Evolutionary conservation across 2,888 invertebrate genomes (phyloP), one percentile per base, ranked within the genome.

Genomic region (Lysandra coridon): DNA sequence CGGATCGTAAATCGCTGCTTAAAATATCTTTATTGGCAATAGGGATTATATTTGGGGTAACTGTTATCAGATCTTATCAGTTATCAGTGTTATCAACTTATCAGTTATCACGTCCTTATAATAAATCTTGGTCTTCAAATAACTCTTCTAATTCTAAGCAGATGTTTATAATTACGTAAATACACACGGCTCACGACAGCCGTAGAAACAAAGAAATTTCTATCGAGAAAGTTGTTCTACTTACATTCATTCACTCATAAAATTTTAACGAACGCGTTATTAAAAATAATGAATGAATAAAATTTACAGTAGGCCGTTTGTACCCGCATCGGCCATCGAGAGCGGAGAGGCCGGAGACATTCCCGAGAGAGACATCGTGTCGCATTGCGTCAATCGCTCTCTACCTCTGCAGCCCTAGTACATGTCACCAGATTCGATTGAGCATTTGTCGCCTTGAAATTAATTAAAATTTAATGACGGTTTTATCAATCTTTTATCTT

Each of bases 351-450:
- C 4, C 80, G 84, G 83, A 81, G 82, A 86, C 83, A 85, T 84
- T 82, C 83, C 83, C 81, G 82, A 79, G 81, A 81, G 82, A 85
- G 85, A 83, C 86, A 83, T 79, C 81, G 84, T 75, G 79, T 75
- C 62, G 74, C 64, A 80, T 74, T 79, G 79, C 82, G 82, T 80
- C 81, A 80, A 69, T 88, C 90, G 89, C 85, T 87, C 82, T 83
- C 83, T 83, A 82, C 82, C 86, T 88, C 89, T 93, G 92, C 82
- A 80, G 84, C 86, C 87, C 92, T 93, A 87, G 93, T 93, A 93
- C 87, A 89, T 93, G 93, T 93, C 93, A 93, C 92, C 92, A 89
- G 89, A 85, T 88, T 82, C 88, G 90, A 91, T 90, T 91, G 90
- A 91, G 90, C 89, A 90, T 91, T 90, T 86, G 85, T 85, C 87